phyloP scores from a whole-genome alignment of 2,113 vertebrate species.

The Etheostoma cragini region DNA sequence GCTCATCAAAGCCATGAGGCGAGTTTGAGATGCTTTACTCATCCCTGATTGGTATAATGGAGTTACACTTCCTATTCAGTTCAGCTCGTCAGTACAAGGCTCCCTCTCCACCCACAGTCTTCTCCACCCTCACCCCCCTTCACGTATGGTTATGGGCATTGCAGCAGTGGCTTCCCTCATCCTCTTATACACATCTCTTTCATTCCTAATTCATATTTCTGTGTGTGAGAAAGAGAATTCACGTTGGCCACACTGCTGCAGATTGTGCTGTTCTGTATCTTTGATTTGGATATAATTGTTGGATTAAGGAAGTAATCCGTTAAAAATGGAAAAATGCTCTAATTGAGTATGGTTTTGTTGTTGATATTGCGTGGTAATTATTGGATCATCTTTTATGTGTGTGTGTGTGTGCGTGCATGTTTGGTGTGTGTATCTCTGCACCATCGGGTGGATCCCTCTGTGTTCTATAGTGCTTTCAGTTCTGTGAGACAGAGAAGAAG shows the following conservation, averaged over 20 bases:
- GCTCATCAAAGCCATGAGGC: conserved; percentile 23
- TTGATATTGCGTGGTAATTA: conserved; percentile 25
- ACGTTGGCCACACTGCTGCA: conserved; percentile 26
- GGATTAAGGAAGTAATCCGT: conserved; percentile 7
- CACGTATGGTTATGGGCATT: conserved; percentile 71
- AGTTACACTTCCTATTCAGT: conserved; percentile 65
- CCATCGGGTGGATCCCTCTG: conserved; percentile 63
- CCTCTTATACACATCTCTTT: conserved; percentile 54
- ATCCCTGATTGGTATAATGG: conserved; percentile 54
- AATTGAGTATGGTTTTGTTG: conserved; percentile 37
- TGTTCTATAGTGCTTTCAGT: conserved; percentile 34
- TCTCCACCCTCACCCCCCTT: conserved; percentile 46
- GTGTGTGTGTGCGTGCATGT: conserved; percentile 14
- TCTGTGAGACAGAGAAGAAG: conserved; percentile 36
- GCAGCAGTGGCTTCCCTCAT: conserved; percentile 73
- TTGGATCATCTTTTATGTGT: conserved; percentile 25
- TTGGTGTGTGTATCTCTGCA: conserved; percentile 22
- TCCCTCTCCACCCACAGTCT: conserved; percentile 53
- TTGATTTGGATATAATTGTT: conserved; percentile 22
- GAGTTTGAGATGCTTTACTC: conserved; percentile 44
- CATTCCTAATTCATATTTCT: conserved; percentile 70
- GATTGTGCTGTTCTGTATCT: conserved; percentile 2
- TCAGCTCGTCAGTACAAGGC: conserved; percentile 62
- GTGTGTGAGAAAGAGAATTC: conserved; percentile 19
- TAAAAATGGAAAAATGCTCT: not conserved